phyloP scores from a whole-genome alignment of 2,797 vertebrate species.

The Tiaroga cobitis region DNA sequence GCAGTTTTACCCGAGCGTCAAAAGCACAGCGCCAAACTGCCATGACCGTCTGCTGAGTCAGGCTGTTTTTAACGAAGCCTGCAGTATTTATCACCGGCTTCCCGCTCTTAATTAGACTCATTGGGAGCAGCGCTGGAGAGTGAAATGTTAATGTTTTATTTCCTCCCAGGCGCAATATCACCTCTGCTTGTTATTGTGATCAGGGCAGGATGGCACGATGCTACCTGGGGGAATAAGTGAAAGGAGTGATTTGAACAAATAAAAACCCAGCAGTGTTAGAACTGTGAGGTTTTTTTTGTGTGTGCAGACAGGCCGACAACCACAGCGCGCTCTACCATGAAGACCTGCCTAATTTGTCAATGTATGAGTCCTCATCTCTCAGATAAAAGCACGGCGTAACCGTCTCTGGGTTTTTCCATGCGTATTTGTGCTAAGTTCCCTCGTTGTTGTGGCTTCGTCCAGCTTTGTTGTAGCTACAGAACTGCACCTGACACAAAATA shows the following conservation, averaged over 20 bases:
- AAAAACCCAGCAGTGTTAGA: constrained; percentile 9
- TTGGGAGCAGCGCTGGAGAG: constrained; percentile 62
- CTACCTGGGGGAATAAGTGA: constrained; percentile 34
- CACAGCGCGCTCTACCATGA: constrained; percentile 5
- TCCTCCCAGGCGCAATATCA: constrained; percentile 55
- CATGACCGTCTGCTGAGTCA: constrained; percentile 74
- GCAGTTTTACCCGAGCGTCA: constrained; percentile 52
- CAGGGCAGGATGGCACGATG: constrained; percentile 26
- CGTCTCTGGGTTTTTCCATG: constrained; percentile 43
- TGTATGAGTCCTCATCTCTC: constrained; percentile 50
- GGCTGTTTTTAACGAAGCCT: constrained; percentile 80
- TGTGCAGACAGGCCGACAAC: constrained; percentile 38
- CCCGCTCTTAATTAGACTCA: constrained; percentile 74
- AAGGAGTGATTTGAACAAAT: constrained; percentile 13
- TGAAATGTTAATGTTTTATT: constrained; percentile 61
- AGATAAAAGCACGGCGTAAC: constrained; percentile 41
- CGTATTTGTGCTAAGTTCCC: constrained; percentile 29
- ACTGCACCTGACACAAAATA: constrained; percentile 30
- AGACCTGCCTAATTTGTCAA: constrained; percentile 56
- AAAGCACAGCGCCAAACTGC: constrained; percentile 44
- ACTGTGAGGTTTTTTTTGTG: not conserved
- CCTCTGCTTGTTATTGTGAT: constrained; percentile 49
- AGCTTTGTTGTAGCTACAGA: constrained; percentile 35
- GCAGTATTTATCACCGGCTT: constrained; percentile 63
- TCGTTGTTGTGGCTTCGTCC: constrained; percentile 29